These are phyloP conservation scores for Meda fulgida DNA, from an alignment of 2,797 vertebrate species.

Conservation along the genomic window DNA sequence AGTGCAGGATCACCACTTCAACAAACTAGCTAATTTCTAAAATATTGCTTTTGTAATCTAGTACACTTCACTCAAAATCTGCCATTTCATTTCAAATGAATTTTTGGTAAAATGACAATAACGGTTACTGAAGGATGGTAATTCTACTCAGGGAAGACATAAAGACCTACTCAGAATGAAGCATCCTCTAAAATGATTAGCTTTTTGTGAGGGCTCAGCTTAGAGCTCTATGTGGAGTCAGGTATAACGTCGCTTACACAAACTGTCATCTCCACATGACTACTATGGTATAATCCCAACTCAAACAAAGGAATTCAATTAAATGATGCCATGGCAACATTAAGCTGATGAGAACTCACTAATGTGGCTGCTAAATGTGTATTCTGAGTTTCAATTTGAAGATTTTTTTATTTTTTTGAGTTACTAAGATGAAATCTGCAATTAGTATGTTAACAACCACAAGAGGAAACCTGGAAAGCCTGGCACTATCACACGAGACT, in stretches of 20 bases:
- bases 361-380: slow-evolving; percentile 4
- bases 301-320: slow-evolving; percentile 66
- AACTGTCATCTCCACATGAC: slow-evolving; percentile 68
- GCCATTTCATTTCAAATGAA: slow-evolving; percentile 4
- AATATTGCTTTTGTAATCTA: slow-evolving; percentile 17
- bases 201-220: slow-evolving; percentile 42
- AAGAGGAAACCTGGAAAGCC: slow-evolving; percentile 37
- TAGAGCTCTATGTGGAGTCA: slow-evolving; percentile 34
- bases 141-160: slow-evolving; percentile 24
- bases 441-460: slow-evolving; percentile 33
- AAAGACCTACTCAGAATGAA: slow-evolving; percentile 39
- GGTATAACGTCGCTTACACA: slow-evolving; percentile 60
- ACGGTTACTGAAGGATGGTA: background rate
- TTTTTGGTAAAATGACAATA: slow-evolving; percentile 23
- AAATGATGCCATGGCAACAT: slow-evolving; percentile 65
- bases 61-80: slow-evolving; percentile 1
- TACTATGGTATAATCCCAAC: slow-evolving; percentile 60
- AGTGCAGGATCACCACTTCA: background rate
- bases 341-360: slow-evolving; percentile 50
- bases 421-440: slow-evolving; percentile 35
- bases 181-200: slow-evolving; percentile 46
- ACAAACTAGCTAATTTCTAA: slow-evolving; percentile 7
- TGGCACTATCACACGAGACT: slow-evolving; percentile 48
- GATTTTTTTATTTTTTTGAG: slow-evolving; percentile 10
- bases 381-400: slow-evolving; percentile 9